Conservation (phyloP, 2,888 invertebrate species). For the Antitype chi region DNA sequence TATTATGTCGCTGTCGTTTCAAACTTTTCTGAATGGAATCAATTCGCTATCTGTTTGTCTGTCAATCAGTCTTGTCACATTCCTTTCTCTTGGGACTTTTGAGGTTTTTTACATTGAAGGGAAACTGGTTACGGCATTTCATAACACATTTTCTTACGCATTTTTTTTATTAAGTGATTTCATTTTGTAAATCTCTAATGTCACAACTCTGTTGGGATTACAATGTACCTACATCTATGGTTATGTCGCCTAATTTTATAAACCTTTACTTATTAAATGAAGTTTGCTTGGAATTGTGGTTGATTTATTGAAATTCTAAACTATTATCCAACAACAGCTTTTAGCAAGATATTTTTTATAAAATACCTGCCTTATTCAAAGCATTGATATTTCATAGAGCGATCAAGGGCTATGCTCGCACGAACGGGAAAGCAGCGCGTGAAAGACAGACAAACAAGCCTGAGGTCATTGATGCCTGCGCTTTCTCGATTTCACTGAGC, state of each 20-base stretch:
- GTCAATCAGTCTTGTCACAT: constrained; percentile 36
- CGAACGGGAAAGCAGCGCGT: constrained; percentile 66
- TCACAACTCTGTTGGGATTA: background rate
- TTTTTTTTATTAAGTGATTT: background rate
- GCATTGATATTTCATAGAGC: constrained; percentile 43
- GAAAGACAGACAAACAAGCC: constrained; percentile 65
- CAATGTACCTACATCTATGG: too few species aligned
- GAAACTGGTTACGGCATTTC: constrained; percentile 32
- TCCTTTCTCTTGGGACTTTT: constrained; percentile 23
- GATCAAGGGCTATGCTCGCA: constrained; percentile 52
- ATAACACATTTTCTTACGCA: constrained; percentile 5
- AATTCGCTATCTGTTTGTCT: constrained; percentile 28
- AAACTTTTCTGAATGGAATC: constrained; percentile 33
- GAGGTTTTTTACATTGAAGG: constrained; percentile 16
- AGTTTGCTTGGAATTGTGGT: background rate
- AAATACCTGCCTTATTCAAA: constrained; percentile 14
- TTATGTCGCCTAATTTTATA: background rate
- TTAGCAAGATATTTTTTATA: constrained; percentile 8
- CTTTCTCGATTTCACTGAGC: constrained; percentile 76
- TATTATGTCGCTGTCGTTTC: constrained; percentile 12
- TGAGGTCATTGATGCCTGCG: constrained; percentile 72
- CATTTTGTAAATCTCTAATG: background rate
- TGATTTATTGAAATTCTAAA: background rate
- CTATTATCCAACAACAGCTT: constrained; percentile 12
- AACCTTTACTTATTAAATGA: background rate